A percentile compares a stretch with the other conserved stretches of the same genome.
These are phyloP conservation scores for Pagrus major DNA, from an alignment of 2,113 vertebrate species.

Conservation along the genomic window DNA sequence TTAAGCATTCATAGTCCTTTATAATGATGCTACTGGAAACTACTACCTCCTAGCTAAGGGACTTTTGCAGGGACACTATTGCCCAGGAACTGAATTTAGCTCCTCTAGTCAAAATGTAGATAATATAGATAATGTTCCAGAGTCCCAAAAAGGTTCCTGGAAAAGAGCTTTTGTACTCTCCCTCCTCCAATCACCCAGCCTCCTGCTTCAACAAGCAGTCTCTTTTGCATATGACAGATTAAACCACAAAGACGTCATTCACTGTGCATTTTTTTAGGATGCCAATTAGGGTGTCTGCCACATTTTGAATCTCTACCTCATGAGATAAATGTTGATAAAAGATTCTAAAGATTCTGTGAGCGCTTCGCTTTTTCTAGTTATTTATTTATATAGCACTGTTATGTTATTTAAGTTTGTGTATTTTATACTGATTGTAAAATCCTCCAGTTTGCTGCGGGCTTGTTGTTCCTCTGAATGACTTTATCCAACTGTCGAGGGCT, in stretches of 20 bases:
- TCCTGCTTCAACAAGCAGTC: conserved; percentile 15
- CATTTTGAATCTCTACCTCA: conserved; percentile 6
- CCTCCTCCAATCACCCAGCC: conserved; percentile 1
- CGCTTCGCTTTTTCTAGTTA: conserved; percentile 7
- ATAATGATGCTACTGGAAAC: neutral
- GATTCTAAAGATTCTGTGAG: neutral
- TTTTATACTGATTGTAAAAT: conserved; percentile 14
- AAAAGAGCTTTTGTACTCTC: conserved; percentile 27
- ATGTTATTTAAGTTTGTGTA: neutral
- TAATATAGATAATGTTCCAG: neutral
- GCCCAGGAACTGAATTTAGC: neutral
- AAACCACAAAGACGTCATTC: conserved; percentile 40
- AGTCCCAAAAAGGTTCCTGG: conserved; percentile 26
- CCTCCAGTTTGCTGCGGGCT: neutral
- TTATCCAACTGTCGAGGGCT: neutral
- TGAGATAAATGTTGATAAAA: conserved; percentile 13
- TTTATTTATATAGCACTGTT: conserved; percentile 15
- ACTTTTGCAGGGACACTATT: neutral
- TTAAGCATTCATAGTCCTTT: neutral
- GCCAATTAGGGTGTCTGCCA: neutral
- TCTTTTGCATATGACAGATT: conserved; percentile 44
- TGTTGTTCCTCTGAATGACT: conserved; percentile 2
- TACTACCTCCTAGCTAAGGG: neutral
- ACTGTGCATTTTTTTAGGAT: conserved; percentile 15
- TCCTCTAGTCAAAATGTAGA: neutral